Evolutionary conservation across 2,113 vertebrate genomes (phyloP).

Genomic region (Tychaedon coryphoeus): DNA sequence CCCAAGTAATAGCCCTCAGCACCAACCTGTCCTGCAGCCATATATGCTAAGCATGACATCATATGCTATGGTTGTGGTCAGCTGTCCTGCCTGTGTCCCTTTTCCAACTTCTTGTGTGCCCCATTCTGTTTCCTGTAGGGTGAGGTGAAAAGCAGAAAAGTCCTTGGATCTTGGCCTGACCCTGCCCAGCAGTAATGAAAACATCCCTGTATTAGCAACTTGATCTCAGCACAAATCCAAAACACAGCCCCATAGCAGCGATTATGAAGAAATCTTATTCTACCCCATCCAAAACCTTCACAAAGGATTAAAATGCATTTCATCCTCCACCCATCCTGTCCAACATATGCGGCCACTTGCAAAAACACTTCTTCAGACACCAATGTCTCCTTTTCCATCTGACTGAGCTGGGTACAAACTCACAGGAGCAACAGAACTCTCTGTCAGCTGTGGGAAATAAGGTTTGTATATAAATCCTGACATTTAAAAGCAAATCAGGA

Average conservation of each 20-base stretch:
- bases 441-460: not conserved
- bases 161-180: not conserved
- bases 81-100: no score
- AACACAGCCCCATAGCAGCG: not conserved
- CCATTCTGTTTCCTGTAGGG: fast-evolving
- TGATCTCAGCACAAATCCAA: not conserved
- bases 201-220: not conserved
- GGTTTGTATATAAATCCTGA: not conserved
- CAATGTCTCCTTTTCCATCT: not conserved
- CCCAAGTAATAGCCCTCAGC: fast-evolving
- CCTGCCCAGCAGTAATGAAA: not conserved
- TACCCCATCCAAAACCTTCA: not conserved
- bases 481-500: not conserved
- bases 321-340: fast-evolving
- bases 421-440: not conserved
- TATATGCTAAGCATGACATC: not conserved
- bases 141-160: fast-evolving
- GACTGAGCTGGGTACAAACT: not conserved
- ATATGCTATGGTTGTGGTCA: fast-evolving
- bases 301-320: not conserved
- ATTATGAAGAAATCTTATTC: not conserved
- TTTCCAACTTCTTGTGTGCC: not conserved
- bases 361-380: not conserved
- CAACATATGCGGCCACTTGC: not conserved
- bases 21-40: not conserved